phyloP scores from a whole-genome alignment of 2,113 vertebrate species.

The Saguinus imperator region DNA sequence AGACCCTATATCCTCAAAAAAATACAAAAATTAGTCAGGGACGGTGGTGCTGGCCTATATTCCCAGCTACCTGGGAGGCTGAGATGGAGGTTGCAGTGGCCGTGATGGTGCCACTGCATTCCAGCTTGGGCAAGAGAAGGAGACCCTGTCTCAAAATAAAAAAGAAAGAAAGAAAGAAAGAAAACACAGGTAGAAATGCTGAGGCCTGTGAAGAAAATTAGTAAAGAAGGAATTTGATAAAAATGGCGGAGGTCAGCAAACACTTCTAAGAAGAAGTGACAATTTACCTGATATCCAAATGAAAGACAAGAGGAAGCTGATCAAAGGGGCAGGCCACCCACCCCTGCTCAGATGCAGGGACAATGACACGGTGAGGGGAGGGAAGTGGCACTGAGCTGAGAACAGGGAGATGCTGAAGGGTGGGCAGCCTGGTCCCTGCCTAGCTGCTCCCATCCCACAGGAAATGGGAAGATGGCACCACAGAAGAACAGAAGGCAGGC shows the following conservation, averaged over 20 bases:
- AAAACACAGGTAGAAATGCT: background rate
- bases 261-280: background rate
- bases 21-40: background rate
- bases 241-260: background rate
- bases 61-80: too few relatives aligned
- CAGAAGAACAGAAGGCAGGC: fast-evolving
- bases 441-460: background rate
- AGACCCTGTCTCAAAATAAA: background rate
- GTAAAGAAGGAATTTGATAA: background rate
- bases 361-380: background rate
- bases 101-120: too few relatives aligned
- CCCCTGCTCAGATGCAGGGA: background rate
- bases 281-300: background rate
- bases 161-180: too few relatives aligned
- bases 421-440: background rate
- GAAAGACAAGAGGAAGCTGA: background rate
- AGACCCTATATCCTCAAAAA: background rate
- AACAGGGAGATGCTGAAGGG: background rate
- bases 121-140: background rate
- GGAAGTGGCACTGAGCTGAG: background rate
- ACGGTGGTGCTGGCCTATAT: too few relatives aligned
- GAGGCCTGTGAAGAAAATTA: background rate
- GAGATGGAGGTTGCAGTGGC: too few relatives aligned
- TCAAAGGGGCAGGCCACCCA: background rate
- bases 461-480: background rate